phyloP scores from a whole-genome alignment of 2,888 invertebrate species.

The Pseudococcus viburni region DNA sequence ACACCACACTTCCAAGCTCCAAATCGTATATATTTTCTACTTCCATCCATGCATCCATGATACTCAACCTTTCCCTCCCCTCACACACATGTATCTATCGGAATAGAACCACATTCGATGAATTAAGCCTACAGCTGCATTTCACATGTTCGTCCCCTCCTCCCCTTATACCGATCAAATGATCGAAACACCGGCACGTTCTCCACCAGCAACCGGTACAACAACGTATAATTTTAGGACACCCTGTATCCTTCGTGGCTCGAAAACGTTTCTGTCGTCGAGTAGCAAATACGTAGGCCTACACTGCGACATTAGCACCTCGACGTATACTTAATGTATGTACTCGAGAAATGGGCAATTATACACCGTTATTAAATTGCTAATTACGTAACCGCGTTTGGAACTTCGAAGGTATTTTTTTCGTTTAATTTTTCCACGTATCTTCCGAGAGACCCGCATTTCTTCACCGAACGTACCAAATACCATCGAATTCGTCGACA shows the following conservation, averaged over 20 bases:
- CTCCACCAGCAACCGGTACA: no score
- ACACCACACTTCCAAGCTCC: not conserved
- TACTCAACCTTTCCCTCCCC: no score
- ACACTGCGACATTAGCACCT: not conserved
- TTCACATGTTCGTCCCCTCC: no score
- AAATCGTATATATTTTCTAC: not conserved
- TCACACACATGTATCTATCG: no score
- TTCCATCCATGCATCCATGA: no score
- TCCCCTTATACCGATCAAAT: no score
- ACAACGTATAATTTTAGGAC: not conserved
- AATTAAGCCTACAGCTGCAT: no score
- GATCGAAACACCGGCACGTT: no score
- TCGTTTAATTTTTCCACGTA: not conserved
- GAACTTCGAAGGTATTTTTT: no score
- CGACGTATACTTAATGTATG: not conserved
- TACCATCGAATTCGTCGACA: not conserved
- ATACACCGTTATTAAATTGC: slow-evolving; percentile 11
- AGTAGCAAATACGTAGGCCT: not conserved
- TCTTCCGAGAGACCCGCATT: not conserved
- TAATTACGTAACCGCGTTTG: not conserved
- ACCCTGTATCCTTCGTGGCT: not conserved
- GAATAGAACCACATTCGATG: no score
- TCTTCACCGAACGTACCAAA: not conserved
- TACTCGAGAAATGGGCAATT: not conserved
- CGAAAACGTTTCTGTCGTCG: not conserved